These are phyloP conservation scores for Cryptocheilus praepositus DNA, from an alignment of 2,888 invertebrate genomes.

Conservation along the genomic window DNA sequence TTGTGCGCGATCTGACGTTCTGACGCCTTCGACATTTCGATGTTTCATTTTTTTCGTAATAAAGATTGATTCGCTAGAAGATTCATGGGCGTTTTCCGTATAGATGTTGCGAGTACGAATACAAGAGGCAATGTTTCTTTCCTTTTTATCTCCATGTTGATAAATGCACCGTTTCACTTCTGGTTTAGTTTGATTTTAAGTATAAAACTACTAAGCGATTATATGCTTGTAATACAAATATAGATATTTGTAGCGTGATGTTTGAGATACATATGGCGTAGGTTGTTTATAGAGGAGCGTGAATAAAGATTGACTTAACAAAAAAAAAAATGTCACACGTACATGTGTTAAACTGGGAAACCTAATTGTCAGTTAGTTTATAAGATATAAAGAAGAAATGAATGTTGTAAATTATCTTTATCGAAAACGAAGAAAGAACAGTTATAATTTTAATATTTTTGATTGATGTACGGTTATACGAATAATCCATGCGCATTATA, in stretches of 20 bases:
- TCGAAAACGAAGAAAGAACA: conserved; percentile 33
- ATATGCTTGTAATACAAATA: conserved; percentile 60
- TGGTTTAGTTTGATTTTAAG: conserved; percentile 30
- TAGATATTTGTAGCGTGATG: conserved; percentile 62
- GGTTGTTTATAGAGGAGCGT: conserved; percentile 58
- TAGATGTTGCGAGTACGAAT: conserved; percentile 53
- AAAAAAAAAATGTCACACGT: conserved; percentile 45
- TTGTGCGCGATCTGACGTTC: no score
- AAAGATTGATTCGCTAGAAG: background rate
- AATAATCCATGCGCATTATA: conserved; percentile 64
- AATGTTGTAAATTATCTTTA: conserved; percentile 69
- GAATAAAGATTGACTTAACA: conserved; percentile 53
- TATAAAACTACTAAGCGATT: conserved; percentile 44
- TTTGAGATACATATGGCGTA: conserved; percentile 54
- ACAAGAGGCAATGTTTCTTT: conserved; percentile 39
- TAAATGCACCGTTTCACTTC: conserved; percentile 32
- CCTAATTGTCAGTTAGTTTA: conserved; percentile 61
- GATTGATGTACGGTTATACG: conserved; percentile 61
- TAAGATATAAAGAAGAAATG: conserved; percentile 55
- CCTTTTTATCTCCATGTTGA: conserved; percentile 35
- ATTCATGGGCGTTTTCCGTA: conserved; percentile 49
- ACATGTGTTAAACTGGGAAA: conserved; percentile 55
- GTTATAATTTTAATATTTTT: conserved; percentile 66
- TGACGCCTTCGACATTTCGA: no score
- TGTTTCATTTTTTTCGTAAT: no score